Percentiles rank a stretch among this genome's conserved stretches.
phyloP scores from a whole-genome alignment of 2,797 vertebrate genomes.

The Erpetoichthys calabaricus region DNA sequence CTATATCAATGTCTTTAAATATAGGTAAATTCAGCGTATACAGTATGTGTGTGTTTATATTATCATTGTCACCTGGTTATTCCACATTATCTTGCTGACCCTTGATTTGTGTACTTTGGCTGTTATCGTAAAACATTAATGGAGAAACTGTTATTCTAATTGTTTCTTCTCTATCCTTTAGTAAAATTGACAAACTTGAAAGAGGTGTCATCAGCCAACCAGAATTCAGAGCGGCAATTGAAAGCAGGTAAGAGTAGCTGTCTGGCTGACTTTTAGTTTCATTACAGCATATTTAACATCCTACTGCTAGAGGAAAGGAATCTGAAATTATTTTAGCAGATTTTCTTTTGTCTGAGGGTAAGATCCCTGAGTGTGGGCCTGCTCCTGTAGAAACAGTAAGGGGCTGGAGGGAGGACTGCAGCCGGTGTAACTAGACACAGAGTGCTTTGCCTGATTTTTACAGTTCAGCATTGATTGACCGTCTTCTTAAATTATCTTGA shows the following conservation, averaged over 20 bases:
- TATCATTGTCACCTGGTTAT: too few relatives aligned
- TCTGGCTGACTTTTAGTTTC: too few relatives aligned
- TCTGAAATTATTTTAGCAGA: conserved; percentile 10
- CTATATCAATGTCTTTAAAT: too few relatives aligned
- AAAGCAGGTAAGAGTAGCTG: conserved; percentile 19
- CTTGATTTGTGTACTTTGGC: conserved; percentile 8
- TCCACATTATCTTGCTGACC: too few relatives aligned
- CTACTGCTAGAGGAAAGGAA: neutral
- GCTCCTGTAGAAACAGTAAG: neutral
- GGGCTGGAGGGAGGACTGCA: too few relatives aligned
- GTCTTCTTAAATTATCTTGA: too few relatives aligned
- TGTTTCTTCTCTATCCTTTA: conserved; percentile 11
- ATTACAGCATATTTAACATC: neutral
- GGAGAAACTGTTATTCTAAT: too few relatives aligned
- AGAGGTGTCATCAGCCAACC: conserved; percentile 26
- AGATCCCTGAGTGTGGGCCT: conserved; percentile 7
- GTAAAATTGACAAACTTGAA: conserved; percentile 28
- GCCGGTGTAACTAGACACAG: too few relatives aligned
- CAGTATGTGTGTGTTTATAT: too few relatives aligned
- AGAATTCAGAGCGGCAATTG: conserved; percentile 24
- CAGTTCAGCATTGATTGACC: too few relatives aligned
- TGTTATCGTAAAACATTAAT: neutral
- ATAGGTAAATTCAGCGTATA: too few relatives aligned
- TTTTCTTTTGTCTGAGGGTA: conserved; percentile 18
- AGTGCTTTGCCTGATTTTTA: too few relatives aligned